Percentiles rank a stretch among this genome's conserved stretches.
phyloP scores from a whole-genome alignment of 2,797 vertebrate species.

The Tenualosa ilisha region DNA sequence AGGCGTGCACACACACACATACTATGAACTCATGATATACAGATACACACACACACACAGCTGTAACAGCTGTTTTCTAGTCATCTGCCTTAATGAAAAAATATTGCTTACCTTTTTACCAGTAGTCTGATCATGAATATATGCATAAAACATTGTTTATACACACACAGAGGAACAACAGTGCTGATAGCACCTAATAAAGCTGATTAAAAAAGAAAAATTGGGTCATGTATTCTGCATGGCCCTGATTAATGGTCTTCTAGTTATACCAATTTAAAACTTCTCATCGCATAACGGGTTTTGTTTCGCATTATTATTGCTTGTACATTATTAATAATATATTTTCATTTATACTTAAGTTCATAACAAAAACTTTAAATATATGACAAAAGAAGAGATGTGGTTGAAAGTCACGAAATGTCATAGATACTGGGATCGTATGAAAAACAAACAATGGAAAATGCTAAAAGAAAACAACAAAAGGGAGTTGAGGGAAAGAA shows the following conservation, averaged over 20 bases:
- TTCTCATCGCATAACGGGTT: not conserved
- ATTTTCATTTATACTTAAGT: conserved; percentile 1
- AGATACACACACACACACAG: not conserved
- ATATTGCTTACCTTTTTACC: conserved; percentile 43
- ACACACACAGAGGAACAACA: conserved; percentile 33
- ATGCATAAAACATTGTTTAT: conserved; percentile 51
- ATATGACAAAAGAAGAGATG: not conserved
- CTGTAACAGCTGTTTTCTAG: conserved; percentile 34
- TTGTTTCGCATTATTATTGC: not conserved
- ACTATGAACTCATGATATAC: not conserved
- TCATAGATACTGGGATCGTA: not conserved
- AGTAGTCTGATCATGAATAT: conserved; percentile 49
- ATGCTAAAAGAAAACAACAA: not conserved
- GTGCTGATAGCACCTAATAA: conserved; percentile 42
- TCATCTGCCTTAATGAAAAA: conserved; percentile 47
- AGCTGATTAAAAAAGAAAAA: conserved; percentile 55
- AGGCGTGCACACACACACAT: too few species aligned
- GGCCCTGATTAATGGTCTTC: conserved; percentile 48
- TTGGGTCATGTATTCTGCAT: conserved; percentile 40
- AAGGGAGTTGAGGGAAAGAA: not conserved
- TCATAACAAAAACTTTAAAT: not conserved
- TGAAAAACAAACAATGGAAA: not conserved
- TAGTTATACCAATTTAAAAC: not conserved
- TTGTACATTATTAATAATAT: not conserved
- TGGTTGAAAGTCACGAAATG: not conserved